A percentile compares a stretch with the other conserved stretches of the same genome.
These are phyloP conservation scores for Melanogrammus aeglefinus DNA, from an alignment of 2,797 vertebrate species.

Conservation along the genomic window DNA sequence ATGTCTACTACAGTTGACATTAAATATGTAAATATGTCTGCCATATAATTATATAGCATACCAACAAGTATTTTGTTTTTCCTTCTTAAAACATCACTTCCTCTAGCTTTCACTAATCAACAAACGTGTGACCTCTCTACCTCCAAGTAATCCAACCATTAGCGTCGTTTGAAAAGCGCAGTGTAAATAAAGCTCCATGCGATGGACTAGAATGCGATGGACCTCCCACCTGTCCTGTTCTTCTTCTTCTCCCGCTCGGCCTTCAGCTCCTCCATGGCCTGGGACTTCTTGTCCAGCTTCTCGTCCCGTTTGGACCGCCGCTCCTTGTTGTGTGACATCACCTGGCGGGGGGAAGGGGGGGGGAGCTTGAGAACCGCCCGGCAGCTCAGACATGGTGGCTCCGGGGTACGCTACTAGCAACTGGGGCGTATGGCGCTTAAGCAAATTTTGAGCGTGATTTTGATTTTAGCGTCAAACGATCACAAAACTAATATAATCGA, in stretches of 20 bases:
- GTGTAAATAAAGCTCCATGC: not conserved
- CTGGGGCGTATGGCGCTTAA: too few species aligned
- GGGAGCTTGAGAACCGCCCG: not conserved
- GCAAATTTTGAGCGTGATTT: too few species aligned
- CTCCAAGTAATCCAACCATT: too few species aligned
- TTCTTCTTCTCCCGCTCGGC: constrained; percentile 98
- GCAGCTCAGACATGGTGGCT: too few species aligned
- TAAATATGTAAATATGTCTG: too few species aligned
- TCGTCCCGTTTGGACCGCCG: constrained; percentile 94
- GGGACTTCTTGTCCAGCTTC: constrained; percentile 97
- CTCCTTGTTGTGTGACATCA: constrained; percentile 98
- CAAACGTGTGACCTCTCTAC: too few species aligned
- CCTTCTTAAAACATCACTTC: too few species aligned
- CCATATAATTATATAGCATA: not conserved
- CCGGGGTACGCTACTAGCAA: not conserved
- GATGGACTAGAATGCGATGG: not conserved
- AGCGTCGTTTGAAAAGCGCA: not conserved
- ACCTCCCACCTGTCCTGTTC: constrained; percentile 87
- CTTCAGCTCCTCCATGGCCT: constrained; percentile 98
- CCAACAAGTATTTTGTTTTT: too few species aligned
- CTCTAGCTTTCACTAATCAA: too few species aligned
- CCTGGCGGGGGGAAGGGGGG: constrained; percentile 63
- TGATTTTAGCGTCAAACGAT: too few species aligned
- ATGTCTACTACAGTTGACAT: not conserved
- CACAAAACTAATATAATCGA: too few species aligned